Base-by-base conservation (phyloP, 2,113 vertebrate genomes). In the Bos javanicus region DNA sequence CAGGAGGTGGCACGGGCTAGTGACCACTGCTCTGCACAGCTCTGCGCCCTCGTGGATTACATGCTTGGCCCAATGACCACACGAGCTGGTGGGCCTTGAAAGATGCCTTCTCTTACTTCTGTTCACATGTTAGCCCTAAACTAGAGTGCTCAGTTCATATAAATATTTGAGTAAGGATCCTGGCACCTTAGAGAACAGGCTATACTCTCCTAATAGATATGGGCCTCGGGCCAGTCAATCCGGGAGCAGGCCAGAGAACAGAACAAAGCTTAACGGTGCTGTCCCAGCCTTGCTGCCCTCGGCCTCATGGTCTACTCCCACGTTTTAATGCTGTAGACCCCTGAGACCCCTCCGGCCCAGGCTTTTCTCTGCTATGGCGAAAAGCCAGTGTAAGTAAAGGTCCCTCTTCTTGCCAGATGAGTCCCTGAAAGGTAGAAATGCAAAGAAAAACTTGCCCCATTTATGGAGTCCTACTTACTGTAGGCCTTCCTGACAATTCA, bases 1-100 rank as follows among this genome's bases (percentile, higher is more conserved):
- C 33, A 94, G 96, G 97, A 98, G 74, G 33, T 26, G 67, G 62
- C 14, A 60, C 7, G 7, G 90, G 64, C 74, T 87, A 5, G 4
- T 64, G 52, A 33, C 48, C 33, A 83, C 48, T 71, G 95, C 83
- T 95, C 1, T 0, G 81, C 94, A 83, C n/a, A 80, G 97, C 83
- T 94, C 1, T 0, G 83, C 91, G 11, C 39, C 81, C 95, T 52
- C 85, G 54, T 95, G 83, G 76, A 39, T 39, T 43, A 71, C 6
- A 19, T 19, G 2, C 62, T 85, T 93, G 82, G 78, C 97, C 23
- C 46, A 80, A n/a, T 87, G 16, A 90, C 28, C 89, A 46, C 16
- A 5, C 2, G 74, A 56, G 78, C 30, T 2, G 30, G 25, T 30
- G 13, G 84, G 67, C 33, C 36, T 52, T 95, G 74, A 62, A 33